Percentiles rank a stretch among this genome's conserved stretches.
Conservation (phyloP, 2,113 vertebrate species). For the Chamaetylas fuelleborni region DNA sequence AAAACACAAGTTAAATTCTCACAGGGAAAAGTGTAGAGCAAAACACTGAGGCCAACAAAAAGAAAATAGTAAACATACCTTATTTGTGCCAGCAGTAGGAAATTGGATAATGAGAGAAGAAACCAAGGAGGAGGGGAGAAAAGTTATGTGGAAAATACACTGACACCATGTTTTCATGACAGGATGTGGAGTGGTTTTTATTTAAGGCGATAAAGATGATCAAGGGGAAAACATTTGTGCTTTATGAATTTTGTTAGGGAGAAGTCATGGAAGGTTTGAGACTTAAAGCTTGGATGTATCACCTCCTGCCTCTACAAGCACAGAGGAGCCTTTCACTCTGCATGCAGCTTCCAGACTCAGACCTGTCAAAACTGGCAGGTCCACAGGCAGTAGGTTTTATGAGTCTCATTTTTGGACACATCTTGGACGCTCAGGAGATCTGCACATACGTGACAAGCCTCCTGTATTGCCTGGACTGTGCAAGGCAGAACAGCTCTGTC, state of each 20-base stretch:
- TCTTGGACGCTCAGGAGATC: background rate
- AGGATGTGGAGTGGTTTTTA: background rate
- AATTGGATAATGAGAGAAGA: background rate
- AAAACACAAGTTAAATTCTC: background rate
- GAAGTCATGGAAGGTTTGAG: slow-evolving; percentile 39
- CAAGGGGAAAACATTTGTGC: background rate
- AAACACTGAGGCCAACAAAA: background rate
- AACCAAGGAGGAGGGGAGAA: background rate
- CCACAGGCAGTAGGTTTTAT: slow-evolving; percentile 15
- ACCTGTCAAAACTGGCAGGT: slow-evolving; percentile 47
- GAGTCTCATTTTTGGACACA: slow-evolving; percentile 13
- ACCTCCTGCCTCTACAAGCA: background rate
- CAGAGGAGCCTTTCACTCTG: background rate
- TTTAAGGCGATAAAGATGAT: background rate
- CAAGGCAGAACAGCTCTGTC: background rate
- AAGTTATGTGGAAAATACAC: background rate
- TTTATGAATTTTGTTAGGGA: slow-evolving; percentile 9
- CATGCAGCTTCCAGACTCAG: slow-evolving; percentile 26
- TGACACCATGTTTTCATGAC: background rate
- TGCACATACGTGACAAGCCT: background rate
- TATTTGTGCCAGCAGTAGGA: background rate
- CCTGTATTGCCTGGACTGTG: background rate
- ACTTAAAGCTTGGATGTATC: background rate
- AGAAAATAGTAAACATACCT: background rate
- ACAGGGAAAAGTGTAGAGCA: background rate